Evolutionary conservation across 2,888 invertebrate genomes (phyloP), one percentile per base, ranked within the genome.

Genomic region (Tortricodes alternella): DNA sequence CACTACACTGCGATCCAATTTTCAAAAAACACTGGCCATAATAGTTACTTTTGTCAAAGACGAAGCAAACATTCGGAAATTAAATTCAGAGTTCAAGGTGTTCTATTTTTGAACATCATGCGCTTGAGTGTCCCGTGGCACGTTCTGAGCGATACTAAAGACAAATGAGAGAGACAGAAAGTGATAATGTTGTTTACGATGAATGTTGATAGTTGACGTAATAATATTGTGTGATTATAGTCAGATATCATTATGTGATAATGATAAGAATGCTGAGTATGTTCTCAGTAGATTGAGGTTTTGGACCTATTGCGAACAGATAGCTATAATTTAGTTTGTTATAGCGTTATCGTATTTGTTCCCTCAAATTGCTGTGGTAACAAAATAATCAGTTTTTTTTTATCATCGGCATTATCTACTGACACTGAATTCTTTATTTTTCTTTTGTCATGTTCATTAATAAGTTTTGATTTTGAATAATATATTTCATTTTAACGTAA

Each of bases 71-170:
- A 19, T 15, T 18, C 13, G 3, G 19, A 7, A 34, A 32, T 53
- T 48, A 34, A 43, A 43, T 27, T 24, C 32, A 18, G 48, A 49
- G 46, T 41, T 58, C 60, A 58, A 53, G 53, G 58, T 48, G 44
- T 44, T 56, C 23, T 56, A 56, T 56, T 44, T 50, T 44, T 44
- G 32, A 46, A 53, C 27, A 35, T 32, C 52, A n/a, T 78, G 86
- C 86, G 88, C 84, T 71, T 59, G 86, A 82, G 88, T 76, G 62
- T 51, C 62, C 65, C 49, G 53, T 52, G 38, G 58, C 72, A 70
- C 67, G 68, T 60, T 61, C 64, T 58, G 64, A 50, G 60, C 60
- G 63, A 56, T 29, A 84, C 83, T 85, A 81, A 53, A 29, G 21
- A 41, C 27, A 48, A 34, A 29, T 16, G 27, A 55, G 23, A 34